Conservation (phyloP, 2,888 invertebrate species). For the Camponotus fellah region DNA sequence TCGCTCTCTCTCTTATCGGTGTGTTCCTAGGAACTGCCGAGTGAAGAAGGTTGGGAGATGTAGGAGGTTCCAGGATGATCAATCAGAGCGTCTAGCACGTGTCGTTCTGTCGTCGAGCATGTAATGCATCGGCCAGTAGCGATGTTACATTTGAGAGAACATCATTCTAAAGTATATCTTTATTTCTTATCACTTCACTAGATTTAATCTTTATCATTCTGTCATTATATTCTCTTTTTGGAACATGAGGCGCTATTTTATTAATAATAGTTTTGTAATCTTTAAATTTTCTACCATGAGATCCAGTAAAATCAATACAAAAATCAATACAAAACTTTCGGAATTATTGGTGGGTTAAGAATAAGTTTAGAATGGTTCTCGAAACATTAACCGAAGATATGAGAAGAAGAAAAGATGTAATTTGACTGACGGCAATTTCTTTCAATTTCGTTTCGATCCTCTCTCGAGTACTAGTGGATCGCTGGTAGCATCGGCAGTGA, state of each 20-base stretch:
- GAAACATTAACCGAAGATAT: not conserved
- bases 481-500: constrained; percentile 61
- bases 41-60: constrained; percentile 42
- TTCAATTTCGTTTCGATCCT: constrained; percentile 32
- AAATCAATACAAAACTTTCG: not conserved
- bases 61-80: constrained; percentile 74
- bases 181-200: not conserved
- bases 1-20: constrained; percentile 48
- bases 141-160: constrained; percentile 17
- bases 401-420: not conserved
- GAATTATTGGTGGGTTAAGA: not conserved
- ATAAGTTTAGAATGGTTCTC: not conserved
- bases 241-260: not conserved
- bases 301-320: not conserved
- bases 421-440: constrained; percentile 20
- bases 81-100: constrained; percentile 75
- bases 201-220: not conserved
- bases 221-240: not conserved
- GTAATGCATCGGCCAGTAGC: constrained; percentile 21
- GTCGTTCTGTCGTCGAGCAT: constrained; percentile 37
- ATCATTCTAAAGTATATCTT: not conserved
- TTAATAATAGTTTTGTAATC: not conserved
- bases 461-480: constrained; percentile 36
- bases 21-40: constrained; percentile 47
- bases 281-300: not conserved